Base-by-base conservation (phyloP, 2,113 vertebrate genomes). In the Acrocephalus kingi region DNA sequence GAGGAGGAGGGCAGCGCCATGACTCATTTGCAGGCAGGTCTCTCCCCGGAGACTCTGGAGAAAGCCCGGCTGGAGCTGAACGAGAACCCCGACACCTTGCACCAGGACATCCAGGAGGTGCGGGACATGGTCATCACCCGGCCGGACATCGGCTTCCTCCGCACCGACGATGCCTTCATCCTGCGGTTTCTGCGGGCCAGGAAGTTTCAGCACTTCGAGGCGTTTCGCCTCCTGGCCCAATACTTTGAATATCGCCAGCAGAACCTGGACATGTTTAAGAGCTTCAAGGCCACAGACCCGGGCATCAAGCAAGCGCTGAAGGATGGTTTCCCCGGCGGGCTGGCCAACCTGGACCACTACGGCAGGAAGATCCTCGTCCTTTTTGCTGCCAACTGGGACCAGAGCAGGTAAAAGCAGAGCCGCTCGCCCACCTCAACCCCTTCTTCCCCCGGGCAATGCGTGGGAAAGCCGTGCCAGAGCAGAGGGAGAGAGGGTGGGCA, bases 261-360 rank as follows among this genome's bases (percentile, higher is more conserved):
- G 97, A 99, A 99, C 97, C 98, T 99, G 97, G 99, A 99, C 96
- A 99, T 99, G 99, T 99, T 99, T 98, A 99, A 99, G 97, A 99
- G 99, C 98, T 99, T 99, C 97, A 99, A 99, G 97, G 98, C 99
- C 94, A 99, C 99, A 3, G 99, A 99, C 96, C 99, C 99, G 3
- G 99, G 99, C 49, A 99, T 99, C 97, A 99, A 99, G 85, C 99
- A 99, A 96, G 99, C 99, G 2, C 98, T 99, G 88, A 99, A 99
- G 97, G 99, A 99, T 52, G 99, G 99, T 15, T 99, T 99, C 87
- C 99, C 99, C 0, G 99, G 99, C 1, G 99, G 99, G 68, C 98
- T 99, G 55, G 98, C 99, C 93, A 99, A 99, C 67, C 97, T 99
- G 98, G 99, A 99, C 98, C 98, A 99, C 97, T 99, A 99, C 41